These are phyloP conservation scores for Dasypus novemcinctus DNA, from an alignment of 2,113 vertebrate species.

Conservation along the genomic window DNA sequence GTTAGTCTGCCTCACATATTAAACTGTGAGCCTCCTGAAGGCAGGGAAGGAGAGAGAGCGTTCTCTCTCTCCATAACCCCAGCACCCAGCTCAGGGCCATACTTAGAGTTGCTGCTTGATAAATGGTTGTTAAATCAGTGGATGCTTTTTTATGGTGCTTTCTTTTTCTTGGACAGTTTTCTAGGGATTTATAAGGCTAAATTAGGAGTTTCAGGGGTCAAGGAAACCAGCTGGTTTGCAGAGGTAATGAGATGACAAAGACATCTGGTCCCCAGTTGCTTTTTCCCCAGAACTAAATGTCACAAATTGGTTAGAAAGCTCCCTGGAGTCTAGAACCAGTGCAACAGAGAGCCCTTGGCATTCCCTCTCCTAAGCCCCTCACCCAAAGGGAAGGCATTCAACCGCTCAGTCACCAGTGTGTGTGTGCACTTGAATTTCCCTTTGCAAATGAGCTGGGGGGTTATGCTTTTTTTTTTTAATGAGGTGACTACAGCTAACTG, in stretches of 20 bases:
- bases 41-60: neutral
- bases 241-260: neutral
- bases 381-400: neutral
- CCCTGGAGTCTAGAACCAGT: constrained; percentile 6
- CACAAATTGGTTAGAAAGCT: neutral
- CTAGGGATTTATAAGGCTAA: neutral
- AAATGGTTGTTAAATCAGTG: neutral
- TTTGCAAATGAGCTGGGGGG: neutral
- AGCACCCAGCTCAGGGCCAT: neutral
- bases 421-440: constrained; percentile 44
- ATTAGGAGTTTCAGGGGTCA: neutral
- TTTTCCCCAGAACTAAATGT: neutral
- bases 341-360: neutral
- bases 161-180: neutral
- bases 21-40: neutral
- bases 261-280: neutral
- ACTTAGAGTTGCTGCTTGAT: neutral
- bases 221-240: constrained; percentile 34
- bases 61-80: neutral
- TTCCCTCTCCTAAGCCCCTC: no score
- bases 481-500: neutral
- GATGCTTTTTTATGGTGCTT: neutral
- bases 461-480: neutral
- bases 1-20: neutral
- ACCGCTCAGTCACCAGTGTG: neutral